Evolutionary conservation across 2,797 vertebrate species (phyloP), one percentile per base, ranked within the genome.

Genomic region (Falco rusticolus): DNA sequence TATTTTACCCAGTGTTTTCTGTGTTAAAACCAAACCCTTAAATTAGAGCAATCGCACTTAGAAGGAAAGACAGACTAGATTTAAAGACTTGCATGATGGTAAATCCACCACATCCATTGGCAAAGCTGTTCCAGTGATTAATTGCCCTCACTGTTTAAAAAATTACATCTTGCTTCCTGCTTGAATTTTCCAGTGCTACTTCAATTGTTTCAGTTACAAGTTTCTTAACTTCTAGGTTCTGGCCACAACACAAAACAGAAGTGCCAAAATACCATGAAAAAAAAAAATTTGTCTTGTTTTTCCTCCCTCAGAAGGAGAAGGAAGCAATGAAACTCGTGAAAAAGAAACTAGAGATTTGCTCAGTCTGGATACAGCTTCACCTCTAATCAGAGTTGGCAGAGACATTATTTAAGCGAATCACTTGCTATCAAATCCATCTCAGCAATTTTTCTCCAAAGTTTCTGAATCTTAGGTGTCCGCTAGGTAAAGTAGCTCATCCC

Each of bases 171-270:
- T 34, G 34, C 34, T 34, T 34, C 34, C 34, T 34, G 34, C 34
- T 37, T 94, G 70, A 95, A 82, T 91, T 95, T 95, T 96, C 66
- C 76, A 94, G 54, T 66, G 18, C 59, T 78, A 41, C 54, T 94
- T 93, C 83, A 90, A 91, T 95, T 96, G 85, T 95, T 96, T 91
- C 16, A 72, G 89, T 82, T 61, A 90, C 41, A 88, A 93, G 43
- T 93, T 96, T 95, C 89, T 95, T 90, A 90, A 78, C 74, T 88
- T 96, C 91, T 91, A 91, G n/a, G 25, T 85, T 95, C 57, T 93
- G 57, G 82, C 91, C 94, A 84, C 89, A 96, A 93, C 91, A 96
- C 93, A 95, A 97, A 96, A 94, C 87, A 96, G 91, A 94, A 97
- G 69, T 94, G 87, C 76, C 89, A 94, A 96, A 96, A 94, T 93